Percentiles rank a stretch among this genome's conserved stretches.
Conservation (phyloP, 2,888 invertebrate species). For the Epirrhoe tristata region DNA sequence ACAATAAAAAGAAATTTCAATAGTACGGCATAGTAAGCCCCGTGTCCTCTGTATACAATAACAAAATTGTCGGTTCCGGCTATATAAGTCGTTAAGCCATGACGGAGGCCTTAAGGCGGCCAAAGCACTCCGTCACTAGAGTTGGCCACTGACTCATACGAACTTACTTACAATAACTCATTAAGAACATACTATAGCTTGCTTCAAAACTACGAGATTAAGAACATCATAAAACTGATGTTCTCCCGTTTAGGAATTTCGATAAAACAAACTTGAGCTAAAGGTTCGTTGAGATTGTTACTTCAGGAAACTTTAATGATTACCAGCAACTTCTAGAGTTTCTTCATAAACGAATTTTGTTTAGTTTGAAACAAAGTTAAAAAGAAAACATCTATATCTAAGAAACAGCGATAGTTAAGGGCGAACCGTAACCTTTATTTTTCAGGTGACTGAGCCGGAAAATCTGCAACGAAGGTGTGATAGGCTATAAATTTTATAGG, state of each 20-base stretch:
- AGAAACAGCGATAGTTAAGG: background rate
- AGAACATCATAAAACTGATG: background rate
- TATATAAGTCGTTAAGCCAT: too few relatives aligned
- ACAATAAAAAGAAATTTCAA: too few relatives aligned
- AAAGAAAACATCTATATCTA: background rate
- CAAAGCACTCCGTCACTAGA: too few relatives aligned
- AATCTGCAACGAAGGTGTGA: slow-evolving; percentile 35
- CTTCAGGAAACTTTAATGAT: slow-evolving; percentile 1
- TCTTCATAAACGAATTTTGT: background rate
- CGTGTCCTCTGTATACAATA: too few relatives aligned
- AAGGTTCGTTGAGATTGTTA: slow-evolving; percentile 5
- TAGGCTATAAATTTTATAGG: slow-evolving; percentile 32
- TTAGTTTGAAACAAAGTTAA: background rate
- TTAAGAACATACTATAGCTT: too few relatives aligned
- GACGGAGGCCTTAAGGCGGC: too few relatives aligned
- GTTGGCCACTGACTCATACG: too few relatives aligned
- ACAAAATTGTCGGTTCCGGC: too few relatives aligned
- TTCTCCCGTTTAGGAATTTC: too few relatives aligned
- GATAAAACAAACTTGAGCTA: background rate
- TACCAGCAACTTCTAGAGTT: background rate
- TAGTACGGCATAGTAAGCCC: too few relatives aligned
- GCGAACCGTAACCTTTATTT: slow-evolving; percentile 34
- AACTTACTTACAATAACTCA: too few relatives aligned
- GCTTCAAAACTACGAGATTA: background rate
- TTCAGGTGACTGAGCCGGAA: slow-evolving; percentile 40